These are phyloP conservation scores for Exephanes ischioxanthus DNA, from an alignment of 2,888 invertebrate species.

Conservation along the genomic window DNA sequence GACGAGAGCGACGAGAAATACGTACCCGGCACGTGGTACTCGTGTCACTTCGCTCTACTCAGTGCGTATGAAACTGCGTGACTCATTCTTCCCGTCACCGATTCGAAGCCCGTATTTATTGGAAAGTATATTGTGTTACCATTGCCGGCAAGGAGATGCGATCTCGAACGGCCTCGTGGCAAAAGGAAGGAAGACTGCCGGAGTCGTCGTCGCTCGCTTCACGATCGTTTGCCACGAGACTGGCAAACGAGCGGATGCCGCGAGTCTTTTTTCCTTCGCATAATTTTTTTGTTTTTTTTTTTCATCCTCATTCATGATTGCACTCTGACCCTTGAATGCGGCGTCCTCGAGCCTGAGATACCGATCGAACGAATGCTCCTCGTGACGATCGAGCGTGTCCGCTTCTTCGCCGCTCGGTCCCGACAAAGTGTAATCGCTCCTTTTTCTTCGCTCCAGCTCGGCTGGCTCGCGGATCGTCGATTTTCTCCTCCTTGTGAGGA, in stretches of 20 bases:
- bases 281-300: not conserved
- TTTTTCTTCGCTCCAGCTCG: constrained; percentile 27
- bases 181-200: constrained; percentile 14
- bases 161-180: constrained; percentile 27
- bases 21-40: not conserved
- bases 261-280: not conserved
- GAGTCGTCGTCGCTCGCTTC: constrained; percentile 15
- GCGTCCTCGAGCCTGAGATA: not conserved
- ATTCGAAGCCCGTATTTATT: constrained; percentile 32
- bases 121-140: constrained; percentile 45
- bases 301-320: not conserved
- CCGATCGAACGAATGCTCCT: constrained; percentile 47
- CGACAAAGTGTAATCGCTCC: constrained; percentile 65
- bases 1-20: constrained; percentile 40
- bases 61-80: constrained; percentile 52
- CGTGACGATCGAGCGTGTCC: constrained; percentile 70
- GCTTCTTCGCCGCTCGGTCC: constrained; percentile 72
- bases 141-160: constrained; percentile 32
- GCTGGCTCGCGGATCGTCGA: constrained; percentile 19
- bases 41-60: constrained; percentile 43
- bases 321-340: constrained; percentile 17
- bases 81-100: constrained; percentile 54
- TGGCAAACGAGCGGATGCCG: constrained; percentile 12
- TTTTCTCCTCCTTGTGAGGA: constrained; percentile 70
- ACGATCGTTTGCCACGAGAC: constrained; percentile 25